A percentile compares a stretch with the other conserved stretches of the same genome.
These are phyloP conservation scores for Ichneumon xanthorius DNA, from an alignment of 2,888 invertebrate species.

Conservation along the genomic window DNA sequence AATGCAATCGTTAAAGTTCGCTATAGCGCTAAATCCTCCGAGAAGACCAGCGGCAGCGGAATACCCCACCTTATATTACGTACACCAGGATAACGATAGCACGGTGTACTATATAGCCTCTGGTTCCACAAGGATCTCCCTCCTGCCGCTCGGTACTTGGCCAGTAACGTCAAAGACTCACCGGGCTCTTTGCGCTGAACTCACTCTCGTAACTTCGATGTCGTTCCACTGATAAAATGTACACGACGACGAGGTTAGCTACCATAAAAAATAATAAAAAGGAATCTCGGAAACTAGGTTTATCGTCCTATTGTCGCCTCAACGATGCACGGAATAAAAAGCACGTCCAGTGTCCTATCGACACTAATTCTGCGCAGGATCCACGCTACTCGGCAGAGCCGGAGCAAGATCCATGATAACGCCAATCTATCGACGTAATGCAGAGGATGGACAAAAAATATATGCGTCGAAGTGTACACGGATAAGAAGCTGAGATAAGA, in stretches of 20 bases:
- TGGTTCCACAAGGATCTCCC: conserved; percentile 37
- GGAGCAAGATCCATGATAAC: conserved; percentile 46
- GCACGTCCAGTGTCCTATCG: conserved; percentile 5
- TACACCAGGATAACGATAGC: conserved; percentile 36
- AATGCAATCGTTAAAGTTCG: conserved; percentile 75
- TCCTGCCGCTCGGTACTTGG: conserved; percentile 40
- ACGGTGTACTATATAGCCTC: conserved; percentile 2
- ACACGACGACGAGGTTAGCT: conserved; percentile 13
- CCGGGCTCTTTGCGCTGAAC: conserved; percentile 22
- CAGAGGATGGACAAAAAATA: conserved; percentile 3
- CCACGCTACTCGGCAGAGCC: neutral
- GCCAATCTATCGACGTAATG: conserved; percentile 38
- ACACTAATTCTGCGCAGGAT: conserved; percentile 49
- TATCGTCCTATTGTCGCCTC: conserved; percentile 60
- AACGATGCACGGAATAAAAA: conserved; percentile 28
- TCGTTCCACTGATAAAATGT: conserved; percentile 40
- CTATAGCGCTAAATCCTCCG: conserved; percentile 69
- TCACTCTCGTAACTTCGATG: conserved; percentile 50
- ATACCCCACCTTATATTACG: conserved; percentile 53
- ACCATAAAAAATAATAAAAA: conserved; percentile 37
- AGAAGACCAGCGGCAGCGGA: conserved; percentile 54
- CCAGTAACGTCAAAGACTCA: conserved; percentile 50
- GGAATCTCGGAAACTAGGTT: conserved; percentile 42
- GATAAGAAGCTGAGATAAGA: neutral
- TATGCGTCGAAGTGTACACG: neutral